Percentiles rank a stretch among this genome's conserved stretches.
These are phyloP conservation scores for Autographa gamma DNA, from an alignment of 2,888 invertebrate genomes.

Conservation along the genomic window DNA sequence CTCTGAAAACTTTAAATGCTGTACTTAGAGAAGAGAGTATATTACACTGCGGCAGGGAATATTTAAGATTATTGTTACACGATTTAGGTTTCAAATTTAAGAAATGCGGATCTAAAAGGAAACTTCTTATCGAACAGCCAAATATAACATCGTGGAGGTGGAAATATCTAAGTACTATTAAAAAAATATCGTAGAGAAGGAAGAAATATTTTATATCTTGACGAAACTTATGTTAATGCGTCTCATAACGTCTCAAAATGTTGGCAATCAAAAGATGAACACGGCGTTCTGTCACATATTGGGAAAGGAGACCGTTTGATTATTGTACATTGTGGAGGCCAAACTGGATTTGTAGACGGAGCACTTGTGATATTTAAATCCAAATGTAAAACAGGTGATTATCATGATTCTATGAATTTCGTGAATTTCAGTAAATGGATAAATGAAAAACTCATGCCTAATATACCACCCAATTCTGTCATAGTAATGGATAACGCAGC, in stretches of 20 bases:
- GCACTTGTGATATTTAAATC: conserved; percentile 21
- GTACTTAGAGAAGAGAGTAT: too few relatives aligned
- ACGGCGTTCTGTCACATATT: conserved; percentile 12
- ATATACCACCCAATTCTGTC: conserved; percentile 1
- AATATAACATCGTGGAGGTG: conserved; percentile 9
- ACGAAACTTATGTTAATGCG: conserved; percentile 9
- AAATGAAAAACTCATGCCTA: background rate
- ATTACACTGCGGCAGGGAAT: background rate
- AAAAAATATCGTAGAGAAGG: background rate
- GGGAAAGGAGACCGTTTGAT: conserved; percentile 15
- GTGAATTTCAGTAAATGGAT: background rate
- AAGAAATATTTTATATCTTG: conserved; percentile 3
- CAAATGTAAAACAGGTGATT: conserved; percentile 16
- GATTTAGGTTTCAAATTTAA: background rate
- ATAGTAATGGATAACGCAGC: background rate
- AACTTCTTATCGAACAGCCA: conserved; percentile 14
- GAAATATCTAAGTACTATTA: background rate
- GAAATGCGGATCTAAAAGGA: conserved; percentile 13
- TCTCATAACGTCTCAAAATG: conserved; percentile 5
- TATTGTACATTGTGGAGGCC: conserved; percentile 10
- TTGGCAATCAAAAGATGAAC: conserved; percentile 19
- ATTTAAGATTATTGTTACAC: background rate
- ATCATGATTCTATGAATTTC: conserved; percentile 6
- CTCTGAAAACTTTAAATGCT: background rate
- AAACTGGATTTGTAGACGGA: conserved; percentile 10